A percentile compares a stretch with the other conserved stretches of the same genome.
phyloP scores from a whole-genome alignment of 2,888 invertebrate species.

The Amphipoea oculea region DNA sequence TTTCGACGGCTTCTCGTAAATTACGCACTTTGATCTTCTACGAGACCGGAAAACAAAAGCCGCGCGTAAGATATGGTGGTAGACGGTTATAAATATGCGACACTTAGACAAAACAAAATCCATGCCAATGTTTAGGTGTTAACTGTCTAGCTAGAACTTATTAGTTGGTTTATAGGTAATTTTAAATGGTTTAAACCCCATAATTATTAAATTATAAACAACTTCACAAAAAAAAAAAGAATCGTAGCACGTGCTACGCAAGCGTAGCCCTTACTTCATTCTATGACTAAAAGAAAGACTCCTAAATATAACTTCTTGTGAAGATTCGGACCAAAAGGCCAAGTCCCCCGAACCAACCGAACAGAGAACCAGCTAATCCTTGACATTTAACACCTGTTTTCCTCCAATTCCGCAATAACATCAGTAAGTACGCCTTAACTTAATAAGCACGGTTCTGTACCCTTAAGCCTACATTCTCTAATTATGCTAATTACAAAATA shows the following conservation, averaged over 20 bases:
- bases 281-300: background rate
- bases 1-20: slow-evolving; percentile 56
- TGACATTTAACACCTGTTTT: slow-evolving; percentile 80
- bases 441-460: slow-evolving; percentile 74
- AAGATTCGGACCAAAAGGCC: background rate
- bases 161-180: background rate
- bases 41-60: slow-evolving; percentile 64
- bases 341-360: slow-evolving; percentile 8
- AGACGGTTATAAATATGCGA: slow-evolving; percentile 54
- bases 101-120: slow-evolving; percentile 59
- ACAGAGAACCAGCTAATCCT: slow-evolving; percentile 39
- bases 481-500: slow-evolving; percentile 89
- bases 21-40: slow-evolving; percentile 65
- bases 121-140: slow-evolving; percentile 56
- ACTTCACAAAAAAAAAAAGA: background rate
- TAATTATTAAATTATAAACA: background rate
- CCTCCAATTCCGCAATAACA: slow-evolving; percentile 72
- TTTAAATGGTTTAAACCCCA: background rate
- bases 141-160: slow-evolving; percentile 12
- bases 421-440: slow-evolving; percentile 70
- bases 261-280: background rate
- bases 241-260: background rate
- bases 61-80: slow-evolving; percentile 39
- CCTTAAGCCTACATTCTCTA: slow-evolving; percentile 79
- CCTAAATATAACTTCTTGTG: background rate